Base-by-base conservation (phyloP, 2,888 invertebrate genomes). In the Spilosoma lubricipeda region DNA sequence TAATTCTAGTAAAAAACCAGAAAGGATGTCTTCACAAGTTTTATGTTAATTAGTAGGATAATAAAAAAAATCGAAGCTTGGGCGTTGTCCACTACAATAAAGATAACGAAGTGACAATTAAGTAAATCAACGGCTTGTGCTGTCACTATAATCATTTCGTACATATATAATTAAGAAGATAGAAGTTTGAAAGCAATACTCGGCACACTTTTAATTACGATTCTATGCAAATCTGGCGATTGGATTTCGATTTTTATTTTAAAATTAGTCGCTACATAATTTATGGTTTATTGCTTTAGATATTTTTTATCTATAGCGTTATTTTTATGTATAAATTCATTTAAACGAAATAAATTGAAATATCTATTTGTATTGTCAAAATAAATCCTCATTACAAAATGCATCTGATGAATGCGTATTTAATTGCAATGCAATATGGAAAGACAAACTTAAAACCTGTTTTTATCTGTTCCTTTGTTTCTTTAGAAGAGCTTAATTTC, bases 121-220 rank as follows among this genome's bases (percentile, higher is more conserved):
- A 80, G 81, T 82, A 85, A 85, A 86, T 86, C 84, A 86, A 86
- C 75, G 75, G 27, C 76, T 81, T 79, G 75, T 77, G 77, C 64
- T 79, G 84, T 87, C 82, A 80, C 81, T 86, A 85, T 82, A 82
- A 83, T 79, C 69, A 78, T 82, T 80, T 75, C 71, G 71, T n/a
- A 71, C 70, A 70, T 76, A 70, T 76, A 87, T 84, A 82, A 83
- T 80, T 80, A 83, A 84, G 84, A 86, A 85, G 81, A 85, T 85
- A 85, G 86, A 84, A 87, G 87, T 87, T 87, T 81, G 76, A 89
- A 90, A 88, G 81, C 82, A 80, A 83, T 84, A 80, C 75, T 71
- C 74, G 80, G 86, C 80, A 86, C 81, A 86, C 80, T 89, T 91
- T 92, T 94, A 93, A 94, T 93, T 93, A 92, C 87, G 74, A 86